These are phyloP conservation scores for Papilio protenor DNA, from an alignment of 2,888 invertebrate species.

Conservation along the genomic window DNA sequence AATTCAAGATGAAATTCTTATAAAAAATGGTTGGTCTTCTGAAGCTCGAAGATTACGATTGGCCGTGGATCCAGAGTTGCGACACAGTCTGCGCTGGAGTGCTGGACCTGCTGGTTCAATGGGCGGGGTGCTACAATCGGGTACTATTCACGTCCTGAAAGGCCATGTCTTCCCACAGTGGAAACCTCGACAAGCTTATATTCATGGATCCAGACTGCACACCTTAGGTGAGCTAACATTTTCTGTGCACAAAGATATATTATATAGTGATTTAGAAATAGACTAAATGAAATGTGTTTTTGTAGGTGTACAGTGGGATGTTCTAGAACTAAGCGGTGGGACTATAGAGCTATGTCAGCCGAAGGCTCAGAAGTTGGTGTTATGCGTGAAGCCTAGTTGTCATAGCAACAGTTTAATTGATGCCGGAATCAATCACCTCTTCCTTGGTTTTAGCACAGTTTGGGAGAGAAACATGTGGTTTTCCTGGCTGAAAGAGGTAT, in stretches of 20 bases:
- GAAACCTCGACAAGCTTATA: constrained; percentile 85
- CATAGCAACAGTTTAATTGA: constrained; percentile 69
- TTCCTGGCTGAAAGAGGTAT: constrained; percentile 86
- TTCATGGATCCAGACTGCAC: constrained; percentile 85
- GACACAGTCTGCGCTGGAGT: constrained; percentile 85
- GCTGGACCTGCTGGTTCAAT: constrained; percentile 83
- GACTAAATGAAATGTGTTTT: constrained; percentile 42
- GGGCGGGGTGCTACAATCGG: constrained; percentile 74
- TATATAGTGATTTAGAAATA: not conserved
- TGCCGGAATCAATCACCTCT: constrained; percentile 79
- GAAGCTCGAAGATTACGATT: constrained; percentile 84
- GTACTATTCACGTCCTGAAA: constrained; percentile 85
- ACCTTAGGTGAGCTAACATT: constrained; percentile 75
- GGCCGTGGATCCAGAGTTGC: constrained; percentile 87
- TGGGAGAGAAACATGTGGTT: constrained; percentile 88
- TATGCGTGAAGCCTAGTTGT: constrained; percentile 76
- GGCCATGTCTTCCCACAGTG: constrained; percentile 88
- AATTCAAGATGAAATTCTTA: constrained; percentile 86
- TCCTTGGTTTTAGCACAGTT: constrained; percentile 86
- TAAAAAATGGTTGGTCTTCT: constrained; percentile 85
- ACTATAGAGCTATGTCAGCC: constrained; percentile 75
- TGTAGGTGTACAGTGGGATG: constrained; percentile 73
- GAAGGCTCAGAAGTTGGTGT: constrained; percentile 74
- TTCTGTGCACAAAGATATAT: not conserved
- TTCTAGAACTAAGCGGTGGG: constrained; percentile 76